Percentiles rank a stretch among this genome's conserved stretches.
These are phyloP conservation scores for Galbula dea DNA, from an alignment of 2,113 vertebrate species.

Conservation along the genomic window DNA sequence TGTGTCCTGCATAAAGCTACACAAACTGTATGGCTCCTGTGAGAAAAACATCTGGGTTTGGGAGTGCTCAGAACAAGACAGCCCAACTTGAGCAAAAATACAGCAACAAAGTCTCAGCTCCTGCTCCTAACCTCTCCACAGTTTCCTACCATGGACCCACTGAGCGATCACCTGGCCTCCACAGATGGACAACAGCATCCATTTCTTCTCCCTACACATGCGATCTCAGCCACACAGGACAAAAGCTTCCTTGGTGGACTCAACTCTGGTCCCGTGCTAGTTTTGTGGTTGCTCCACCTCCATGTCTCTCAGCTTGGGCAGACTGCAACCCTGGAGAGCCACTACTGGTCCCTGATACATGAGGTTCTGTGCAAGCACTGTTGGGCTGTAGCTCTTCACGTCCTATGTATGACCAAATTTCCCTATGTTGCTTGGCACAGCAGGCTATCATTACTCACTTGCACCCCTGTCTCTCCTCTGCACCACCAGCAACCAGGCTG, in stretches of 20 bases:
- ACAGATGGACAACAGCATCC: not conserved
- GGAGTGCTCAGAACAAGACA: not conserved
- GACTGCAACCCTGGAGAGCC: not conserved
- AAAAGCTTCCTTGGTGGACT: not conserved
- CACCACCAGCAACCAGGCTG: not conserved
- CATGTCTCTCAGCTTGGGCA: not conserved
- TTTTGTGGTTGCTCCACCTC: accelerated
- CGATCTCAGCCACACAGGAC: not conserved
- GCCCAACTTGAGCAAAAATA: not conserved
- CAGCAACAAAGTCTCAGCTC: not conserved
- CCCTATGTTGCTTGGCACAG: not conserved
- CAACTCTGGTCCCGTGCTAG: not conserved
- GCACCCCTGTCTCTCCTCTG: not conserved
- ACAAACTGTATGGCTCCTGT: too few relatives aligned
- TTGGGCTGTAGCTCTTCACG: not conserved
- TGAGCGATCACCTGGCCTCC: not conserved
- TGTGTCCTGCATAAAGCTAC: not conserved
- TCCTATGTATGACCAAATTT: not conserved
- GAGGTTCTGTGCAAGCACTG: not conserved
- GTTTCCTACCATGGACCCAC: not conserved
- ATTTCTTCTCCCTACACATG: not conserved
- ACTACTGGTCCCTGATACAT: not conserved
- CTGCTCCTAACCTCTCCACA: accelerated
- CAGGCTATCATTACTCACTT: not conserved
- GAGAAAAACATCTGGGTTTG: accelerated